Base-by-base conservation (phyloP, 2,888 invertebrate genomes). In the Rugalucina vietnamica region DNA sequence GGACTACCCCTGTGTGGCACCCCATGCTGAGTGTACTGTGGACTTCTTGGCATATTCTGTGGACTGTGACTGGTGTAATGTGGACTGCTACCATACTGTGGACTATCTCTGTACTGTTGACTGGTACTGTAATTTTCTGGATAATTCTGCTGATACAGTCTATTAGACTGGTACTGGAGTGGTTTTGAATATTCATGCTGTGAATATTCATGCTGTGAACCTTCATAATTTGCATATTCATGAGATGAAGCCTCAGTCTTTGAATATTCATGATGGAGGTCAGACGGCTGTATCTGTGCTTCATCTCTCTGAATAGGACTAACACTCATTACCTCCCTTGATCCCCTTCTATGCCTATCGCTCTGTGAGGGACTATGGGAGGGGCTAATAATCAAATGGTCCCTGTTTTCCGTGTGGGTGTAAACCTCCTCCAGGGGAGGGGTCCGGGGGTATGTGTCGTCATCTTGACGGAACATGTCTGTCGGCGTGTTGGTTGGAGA, bases 221-320 rank as follows among this genome's bases (percentile, higher is more conserved):
- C n/a, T n/a, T n/a, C n/a, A n/a, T n/a, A n/a, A n/a, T n/a, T n/a
- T n/a, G n/a, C n/a, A n/a, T n/a, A n/a, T n/a, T n/a, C n/a, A n/a
- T n/a, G n/a, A n/a, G n/a, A n/a, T n/a, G n/a, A n/a, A n/a, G n/a
- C n/a, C n/a, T n/a, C n/a, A n/a, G n/a, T n/a, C n/a, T n/a, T n/a
- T n/a, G n/a, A n/a, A 14, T n/a, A 3, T 1, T 69, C 39, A 70
- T 83, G 85, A 39, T 81, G 85, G 5, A 87, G 60, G 75, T 85
- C 87, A 3, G 39, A 54, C 0, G 77, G 74, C 27, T 71, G 43
- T n/a, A 87, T 77, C 76, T 87, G 87, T 29, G 75, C 60, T 54
- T 87, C 87, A 49, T 87, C 83, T 29, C 87, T 65, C 27, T 81
- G 83, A 70, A 87, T 73, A 27, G 87, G 87, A 60, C 87, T 87